Conservation (phyloP, 2,888 invertebrate genomes). For the Eretmocerus hayati region DNA sequence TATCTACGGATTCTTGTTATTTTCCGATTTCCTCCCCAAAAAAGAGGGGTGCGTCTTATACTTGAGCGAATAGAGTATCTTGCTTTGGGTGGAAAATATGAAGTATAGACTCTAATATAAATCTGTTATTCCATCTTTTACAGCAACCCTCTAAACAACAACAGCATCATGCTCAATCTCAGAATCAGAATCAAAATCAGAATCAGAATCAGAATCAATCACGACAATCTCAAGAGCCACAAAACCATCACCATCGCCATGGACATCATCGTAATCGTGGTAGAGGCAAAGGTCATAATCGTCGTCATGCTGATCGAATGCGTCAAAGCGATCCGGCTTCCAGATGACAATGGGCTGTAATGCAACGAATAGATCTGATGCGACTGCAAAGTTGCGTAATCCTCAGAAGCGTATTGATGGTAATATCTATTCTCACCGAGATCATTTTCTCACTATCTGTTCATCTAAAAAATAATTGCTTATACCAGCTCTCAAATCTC, state of each 20-base stretch:
- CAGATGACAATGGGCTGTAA: slow-evolving; percentile 44
- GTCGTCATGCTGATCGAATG: slow-evolving; percentile 37
- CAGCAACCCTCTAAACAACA: slow-evolving; percentile 22
- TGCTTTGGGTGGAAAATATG: no score
- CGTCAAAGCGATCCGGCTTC: slow-evolving; percentile 38
- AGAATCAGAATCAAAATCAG: slow-evolving; percentile 27
- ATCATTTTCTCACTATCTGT: no score
- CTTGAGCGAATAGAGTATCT: no score
- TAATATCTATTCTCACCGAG: no score
- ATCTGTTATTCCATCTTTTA: no score
- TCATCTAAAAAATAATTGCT: slow-evolving; percentile 4
- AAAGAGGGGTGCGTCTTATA: no score
- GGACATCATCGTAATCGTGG: slow-evolving; percentile 35
- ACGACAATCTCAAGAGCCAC: slow-evolving; percentile 33
- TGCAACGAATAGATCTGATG: no score
- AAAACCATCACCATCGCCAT: slow-evolving; percentile 30
- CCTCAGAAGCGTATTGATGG: no score
- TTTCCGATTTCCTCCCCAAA: no score
- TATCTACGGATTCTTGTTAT: no score
- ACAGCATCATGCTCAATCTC: slow-evolving; percentile 27
- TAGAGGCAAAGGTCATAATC: slow-evolving; percentile 35
- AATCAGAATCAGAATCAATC: slow-evolving; percentile 27
- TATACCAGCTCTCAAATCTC: slow-evolving; percentile 9
- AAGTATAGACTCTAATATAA: no score
- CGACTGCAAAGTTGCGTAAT: no score